phyloP scores from a whole-genome alignment of 2,888 invertebrate genomes.

The Tetrapedia diversipes region DNA sequence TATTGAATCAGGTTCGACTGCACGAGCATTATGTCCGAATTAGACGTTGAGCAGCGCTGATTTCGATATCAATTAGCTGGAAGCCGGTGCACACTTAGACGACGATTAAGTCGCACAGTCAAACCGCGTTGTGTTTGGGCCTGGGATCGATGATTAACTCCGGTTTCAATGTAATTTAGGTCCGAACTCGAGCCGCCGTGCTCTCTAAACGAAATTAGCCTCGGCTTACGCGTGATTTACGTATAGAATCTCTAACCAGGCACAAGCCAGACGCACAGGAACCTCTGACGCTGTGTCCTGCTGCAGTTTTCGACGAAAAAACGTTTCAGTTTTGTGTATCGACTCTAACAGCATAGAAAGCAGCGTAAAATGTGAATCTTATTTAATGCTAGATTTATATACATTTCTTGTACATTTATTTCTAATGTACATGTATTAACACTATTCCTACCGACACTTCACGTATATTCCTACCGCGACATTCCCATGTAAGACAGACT shows the following conservation, averaged over 20 bases:
- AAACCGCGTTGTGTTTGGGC: slow-evolving; percentile 10
- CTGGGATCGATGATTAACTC: neutral
- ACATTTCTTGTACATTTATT: too few species aligned
- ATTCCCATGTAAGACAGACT: too few species aligned
- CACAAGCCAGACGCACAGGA: neutral
- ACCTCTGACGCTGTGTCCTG: too few species aligned
- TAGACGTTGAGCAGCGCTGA: neutral
- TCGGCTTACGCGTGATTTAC: neutral
- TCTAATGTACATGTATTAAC: too few species aligned
- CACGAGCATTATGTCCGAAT: neutral
- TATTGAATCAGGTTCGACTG: neutral
- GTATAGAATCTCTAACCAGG: neutral
- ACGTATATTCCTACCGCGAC: too few species aligned
- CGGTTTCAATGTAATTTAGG: neutral
- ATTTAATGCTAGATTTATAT: too few species aligned
- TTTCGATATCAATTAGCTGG: slow-evolving; percentile 18
- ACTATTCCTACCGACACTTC: too few species aligned
- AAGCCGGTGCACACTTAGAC: neutral
- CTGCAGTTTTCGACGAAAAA: too few species aligned
- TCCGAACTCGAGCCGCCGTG: too few species aligned
- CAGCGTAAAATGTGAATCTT: too few species aligned
- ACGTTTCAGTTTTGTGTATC: too few species aligned
- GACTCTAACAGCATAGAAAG: too few species aligned
- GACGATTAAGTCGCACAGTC: slow-evolving; percentile 10
- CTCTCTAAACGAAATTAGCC: slow-evolving; percentile 1